A percentile compares a stretch with the other conserved stretches of the same genome.
phyloP scores from a whole-genome alignment of 2,797 vertebrate species.

The Leuciscus waleckii region DNA sequence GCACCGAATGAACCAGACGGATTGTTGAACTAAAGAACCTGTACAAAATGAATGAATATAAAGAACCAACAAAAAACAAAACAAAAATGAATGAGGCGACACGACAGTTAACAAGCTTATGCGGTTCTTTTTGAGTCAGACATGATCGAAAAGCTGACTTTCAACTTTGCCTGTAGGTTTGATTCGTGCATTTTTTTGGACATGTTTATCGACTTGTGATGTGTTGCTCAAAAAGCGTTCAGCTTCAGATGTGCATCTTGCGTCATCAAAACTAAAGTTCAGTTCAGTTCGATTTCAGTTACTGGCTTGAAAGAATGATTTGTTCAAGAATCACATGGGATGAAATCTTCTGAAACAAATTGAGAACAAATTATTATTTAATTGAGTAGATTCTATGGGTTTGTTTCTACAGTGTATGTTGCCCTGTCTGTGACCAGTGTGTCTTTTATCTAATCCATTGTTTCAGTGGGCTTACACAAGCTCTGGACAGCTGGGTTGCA shows the following conservation, averaged over 20 bases:
- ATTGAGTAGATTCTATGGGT: not conserved
- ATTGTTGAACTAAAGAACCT: not conserved
- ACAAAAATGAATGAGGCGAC: not conserved
- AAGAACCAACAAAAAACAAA: no score
- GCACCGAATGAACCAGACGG: not conserved
- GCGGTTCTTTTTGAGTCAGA: not conserved
- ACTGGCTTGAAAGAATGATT: not conserved
- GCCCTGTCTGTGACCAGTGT: slow-evolving; percentile 35
- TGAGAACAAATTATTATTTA: not conserved
- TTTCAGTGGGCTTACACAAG: slow-evolving; percentile 37
- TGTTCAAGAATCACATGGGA: not conserved
- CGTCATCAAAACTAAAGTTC: not conserved
- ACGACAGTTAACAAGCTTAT: not conserved
- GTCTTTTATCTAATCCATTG: slow-evolving; percentile 59
- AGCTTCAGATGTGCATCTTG: not conserved
- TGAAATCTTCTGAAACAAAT: not conserved
- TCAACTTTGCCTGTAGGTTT: not conserved
- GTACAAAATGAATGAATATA: not conserved
- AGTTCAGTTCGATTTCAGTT: not conserved
- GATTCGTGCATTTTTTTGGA: not conserved
- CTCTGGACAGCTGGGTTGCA: slow-evolving; percentile 59
- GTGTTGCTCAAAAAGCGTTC: not conserved
- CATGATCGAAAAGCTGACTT: not conserved
- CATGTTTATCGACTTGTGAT: not conserved
- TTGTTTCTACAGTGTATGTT: slow-evolving; percentile 3